phyloP scores from a whole-genome alignment of 2,888 invertebrate genomes.

The Sinohyriopsis cumingii region DNA sequence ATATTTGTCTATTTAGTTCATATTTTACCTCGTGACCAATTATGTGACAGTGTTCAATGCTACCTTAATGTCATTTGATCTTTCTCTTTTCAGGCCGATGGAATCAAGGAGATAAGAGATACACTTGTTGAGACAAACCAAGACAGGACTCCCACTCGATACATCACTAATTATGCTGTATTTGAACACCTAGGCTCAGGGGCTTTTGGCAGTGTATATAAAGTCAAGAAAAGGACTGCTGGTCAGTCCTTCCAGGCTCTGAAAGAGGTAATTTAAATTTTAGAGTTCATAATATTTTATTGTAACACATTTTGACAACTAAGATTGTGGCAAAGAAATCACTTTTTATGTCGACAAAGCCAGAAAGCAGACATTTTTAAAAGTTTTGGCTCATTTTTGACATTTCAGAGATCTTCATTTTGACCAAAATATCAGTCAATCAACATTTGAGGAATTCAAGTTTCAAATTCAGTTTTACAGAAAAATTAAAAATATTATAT shows the following conservation, averaged over 20 bases:
- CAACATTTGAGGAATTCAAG: too few relatives aligned
- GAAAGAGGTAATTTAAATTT: constrained; percentile 70
- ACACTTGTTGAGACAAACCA: constrained; percentile 66
- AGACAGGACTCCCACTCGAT: constrained; percentile 61
- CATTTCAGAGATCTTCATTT: too few relatives aligned
- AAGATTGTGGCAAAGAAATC: too few relatives aligned
- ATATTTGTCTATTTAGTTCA: background rate
- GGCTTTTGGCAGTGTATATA: constrained; percentile 74
- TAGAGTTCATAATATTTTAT: background rate
- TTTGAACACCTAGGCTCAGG: constrained; percentile 73
- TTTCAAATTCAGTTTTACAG: too few relatives aligned
- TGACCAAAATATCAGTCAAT: too few relatives aligned
- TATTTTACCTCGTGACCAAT: background rate
- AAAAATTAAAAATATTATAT: too few relatives aligned
- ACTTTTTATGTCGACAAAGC: too few relatives aligned
- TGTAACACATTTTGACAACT: background rate
- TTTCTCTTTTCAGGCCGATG: constrained; percentile 46
- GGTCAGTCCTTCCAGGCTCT: constrained; percentile 70
- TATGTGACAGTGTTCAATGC: background rate
- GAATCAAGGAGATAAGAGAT: constrained; percentile 60
- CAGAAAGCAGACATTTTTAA: too few relatives aligned
- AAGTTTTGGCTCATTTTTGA: too few relatives aligned
- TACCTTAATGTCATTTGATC: background rate
- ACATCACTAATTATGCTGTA: constrained; percentile 72
- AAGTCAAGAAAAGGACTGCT: constrained; percentile 68